Conservation (phyloP, 2,888 invertebrate species). For the Drosophila greeni region DNA sequence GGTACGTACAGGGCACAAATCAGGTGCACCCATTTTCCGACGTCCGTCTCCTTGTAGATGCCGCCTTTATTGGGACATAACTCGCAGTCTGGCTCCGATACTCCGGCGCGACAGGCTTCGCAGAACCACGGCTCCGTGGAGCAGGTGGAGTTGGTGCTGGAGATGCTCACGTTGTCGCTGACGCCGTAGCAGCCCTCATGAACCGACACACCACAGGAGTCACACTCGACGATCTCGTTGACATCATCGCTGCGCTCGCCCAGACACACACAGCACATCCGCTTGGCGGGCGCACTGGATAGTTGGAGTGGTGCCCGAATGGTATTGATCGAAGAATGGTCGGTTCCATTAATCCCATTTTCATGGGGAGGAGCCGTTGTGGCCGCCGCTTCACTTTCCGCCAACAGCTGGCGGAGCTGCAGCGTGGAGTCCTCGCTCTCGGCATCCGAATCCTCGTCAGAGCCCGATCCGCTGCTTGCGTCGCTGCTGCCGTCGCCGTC, state of each 20-base stretch:
- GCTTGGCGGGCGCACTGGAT: constrained; percentile 82
- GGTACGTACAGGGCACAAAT: constrained; percentile 98
- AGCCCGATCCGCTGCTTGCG: constrained; percentile 67
- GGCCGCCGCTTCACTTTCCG: constrained; percentile 58
- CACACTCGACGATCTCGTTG: constrained; percentile 98
- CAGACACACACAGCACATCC: constrained; percentile 95
- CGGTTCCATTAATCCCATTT: constrained; percentile 18
- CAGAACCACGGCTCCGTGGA: constrained; percentile 99
- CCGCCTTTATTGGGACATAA: constrained; percentile 95
- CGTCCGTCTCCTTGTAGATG: constrained; percentile 97
- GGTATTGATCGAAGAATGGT: constrained; percentile 9
- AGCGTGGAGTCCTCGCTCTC: constrained; percentile 74
- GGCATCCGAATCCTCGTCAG: constrained; percentile 52
- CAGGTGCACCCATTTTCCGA: constrained; percentile 98
- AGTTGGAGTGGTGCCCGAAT: constrained; percentile 23
- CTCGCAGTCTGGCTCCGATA: constrained; percentile 93
- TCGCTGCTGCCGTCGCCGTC: constrained; percentile 81
- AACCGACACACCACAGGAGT: constrained; percentile 96
- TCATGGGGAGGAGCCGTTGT: constrained; percentile 2
- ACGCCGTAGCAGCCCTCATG: constrained; percentile 99
- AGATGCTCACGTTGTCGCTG: constrained; percentile 92
- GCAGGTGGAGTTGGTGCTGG: constrained; percentile 95
- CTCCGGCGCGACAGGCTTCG: constrained; percentile 96
- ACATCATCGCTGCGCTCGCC: constrained; percentile 95
- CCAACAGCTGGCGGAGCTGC: constrained; percentile 66